A percentile compares a stretch with the other conserved stretches of the same genome.
Conservation (phyloP, 2,113 vertebrate species). For the Poicephalus meyeri region DNA sequence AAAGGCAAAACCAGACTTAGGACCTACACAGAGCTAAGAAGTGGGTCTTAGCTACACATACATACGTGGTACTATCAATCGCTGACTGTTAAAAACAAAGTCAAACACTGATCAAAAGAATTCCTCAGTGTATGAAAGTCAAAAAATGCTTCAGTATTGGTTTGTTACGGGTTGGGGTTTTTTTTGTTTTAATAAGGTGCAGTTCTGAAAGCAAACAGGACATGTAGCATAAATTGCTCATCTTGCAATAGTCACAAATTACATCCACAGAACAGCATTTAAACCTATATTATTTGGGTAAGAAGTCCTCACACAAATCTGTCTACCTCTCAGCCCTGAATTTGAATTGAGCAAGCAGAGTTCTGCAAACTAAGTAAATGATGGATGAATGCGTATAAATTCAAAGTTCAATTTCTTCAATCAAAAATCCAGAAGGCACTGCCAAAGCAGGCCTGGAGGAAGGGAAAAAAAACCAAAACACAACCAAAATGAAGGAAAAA, state of each 20-base stretch:
- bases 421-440: background rate
- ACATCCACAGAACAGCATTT: background rate
- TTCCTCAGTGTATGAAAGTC: background rate
- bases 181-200: background rate
- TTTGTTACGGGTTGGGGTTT: background rate
- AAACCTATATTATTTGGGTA: background rate
- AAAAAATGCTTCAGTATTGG: background rate
- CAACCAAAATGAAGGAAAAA: background rate
- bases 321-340: background rate
- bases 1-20: background rate
- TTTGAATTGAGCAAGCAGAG: conserved; percentile 37
- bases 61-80: background rate
- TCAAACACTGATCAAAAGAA: background rate
- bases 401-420: conserved; percentile 26
- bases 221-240: background rate
- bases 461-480: background rate
- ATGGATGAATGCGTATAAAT: background rate
- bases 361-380: conserved; percentile 18
- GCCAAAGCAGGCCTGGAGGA: background rate
- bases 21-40: background rate
- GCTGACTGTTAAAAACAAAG: background rate
- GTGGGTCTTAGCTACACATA: background rate
- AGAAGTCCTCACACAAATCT: background rate
- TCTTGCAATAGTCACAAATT: background rate
- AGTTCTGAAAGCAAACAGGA: background rate